phyloP scores from a whole-genome alignment of 2,113 vertebrate species.

The Fregata magnificens region DNA sequence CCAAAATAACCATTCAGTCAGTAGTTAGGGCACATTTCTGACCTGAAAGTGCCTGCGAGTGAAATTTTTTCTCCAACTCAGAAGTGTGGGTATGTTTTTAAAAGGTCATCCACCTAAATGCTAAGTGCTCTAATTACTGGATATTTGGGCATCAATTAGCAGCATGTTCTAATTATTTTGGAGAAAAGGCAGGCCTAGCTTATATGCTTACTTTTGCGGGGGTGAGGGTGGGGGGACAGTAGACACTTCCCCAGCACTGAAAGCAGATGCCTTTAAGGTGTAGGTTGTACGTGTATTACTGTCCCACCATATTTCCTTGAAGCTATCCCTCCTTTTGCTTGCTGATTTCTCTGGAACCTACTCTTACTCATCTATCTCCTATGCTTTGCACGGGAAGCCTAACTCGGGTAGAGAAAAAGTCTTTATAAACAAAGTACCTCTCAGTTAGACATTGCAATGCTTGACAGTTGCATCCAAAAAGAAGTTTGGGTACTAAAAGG shows the following conservation, averaged over 20 bases:
- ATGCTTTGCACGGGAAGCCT: background rate
- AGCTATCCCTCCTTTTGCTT: background rate
- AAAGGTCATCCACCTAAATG: background rate
- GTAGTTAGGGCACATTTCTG: background rate
- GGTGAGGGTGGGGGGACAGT: background rate
- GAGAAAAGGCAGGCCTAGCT: background rate
- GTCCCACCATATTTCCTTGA: background rate
- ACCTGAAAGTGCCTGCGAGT: background rate
- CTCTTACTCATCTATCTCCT: background rate
- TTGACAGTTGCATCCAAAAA: background rate
- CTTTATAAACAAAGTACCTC: background rate
- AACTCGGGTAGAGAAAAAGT: background rate
- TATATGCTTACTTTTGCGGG: background rate
- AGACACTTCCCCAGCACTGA: background rate
- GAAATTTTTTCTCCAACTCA: background rate
- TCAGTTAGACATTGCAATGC: background rate
- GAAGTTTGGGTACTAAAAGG: background rate
- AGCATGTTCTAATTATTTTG: background rate
- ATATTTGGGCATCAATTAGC: background rate
- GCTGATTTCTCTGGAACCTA: background rate
- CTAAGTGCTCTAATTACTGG: background rate
- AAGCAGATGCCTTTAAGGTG: background rate
- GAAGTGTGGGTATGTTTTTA: background rate
- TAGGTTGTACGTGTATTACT: fast-evolving
- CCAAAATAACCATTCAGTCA: constrained; percentile 10